Percentiles rank a stretch among this genome's conserved stretches.
Evolutionary conservation across 1,140 invertebrate genomes (phyloP).

Genomic region (Leptinotarsa lineolata): DNA sequence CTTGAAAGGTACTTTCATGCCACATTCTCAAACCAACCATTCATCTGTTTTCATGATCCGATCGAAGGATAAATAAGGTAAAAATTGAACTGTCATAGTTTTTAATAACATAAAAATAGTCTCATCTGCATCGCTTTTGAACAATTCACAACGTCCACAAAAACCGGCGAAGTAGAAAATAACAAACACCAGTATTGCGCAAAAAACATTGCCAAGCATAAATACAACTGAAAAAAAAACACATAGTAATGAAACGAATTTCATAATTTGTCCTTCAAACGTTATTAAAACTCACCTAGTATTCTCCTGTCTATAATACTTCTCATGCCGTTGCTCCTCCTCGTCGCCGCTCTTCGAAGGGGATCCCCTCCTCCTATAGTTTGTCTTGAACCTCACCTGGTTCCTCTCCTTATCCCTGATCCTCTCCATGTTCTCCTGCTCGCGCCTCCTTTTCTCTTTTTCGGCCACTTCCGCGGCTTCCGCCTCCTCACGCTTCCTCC

Average conservation of each 20-base stretch:
- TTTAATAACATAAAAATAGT: too few relatives aligned
- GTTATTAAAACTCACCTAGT: conserved; percentile 7
- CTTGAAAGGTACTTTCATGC: too few relatives aligned
- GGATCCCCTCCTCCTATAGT: conserved; percentile 20
- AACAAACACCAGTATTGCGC: neutral
- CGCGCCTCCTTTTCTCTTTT: neutral
- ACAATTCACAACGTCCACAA: too few relatives aligned
- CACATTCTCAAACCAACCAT: too few relatives aligned
- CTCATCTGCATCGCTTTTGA: too few relatives aligned
- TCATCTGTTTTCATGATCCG: too few relatives aligned
- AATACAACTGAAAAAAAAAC: neutral
- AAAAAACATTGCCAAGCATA: neutral
- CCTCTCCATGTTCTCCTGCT: conserved; percentile 40
- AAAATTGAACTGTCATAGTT: too few relatives aligned
- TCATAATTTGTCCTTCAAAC: neutral
- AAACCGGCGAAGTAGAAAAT: too few relatives aligned
- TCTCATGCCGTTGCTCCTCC: neutral
- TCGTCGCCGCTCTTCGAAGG: conserved; percentile 21
- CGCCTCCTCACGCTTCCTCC: conserved; percentile 44
- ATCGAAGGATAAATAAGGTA: too few relatives aligned
- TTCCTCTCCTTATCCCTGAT: conserved; percentile 50
- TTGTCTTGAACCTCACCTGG: conserved; percentile 47
- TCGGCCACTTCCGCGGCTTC: conserved; percentile 7
- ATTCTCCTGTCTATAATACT: conserved; percentile 16
- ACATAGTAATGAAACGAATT: neutral